Evolutionary conservation across 2,113 vertebrate species (phyloP).

Genomic region (Leucoraja erinaceus): DNA sequence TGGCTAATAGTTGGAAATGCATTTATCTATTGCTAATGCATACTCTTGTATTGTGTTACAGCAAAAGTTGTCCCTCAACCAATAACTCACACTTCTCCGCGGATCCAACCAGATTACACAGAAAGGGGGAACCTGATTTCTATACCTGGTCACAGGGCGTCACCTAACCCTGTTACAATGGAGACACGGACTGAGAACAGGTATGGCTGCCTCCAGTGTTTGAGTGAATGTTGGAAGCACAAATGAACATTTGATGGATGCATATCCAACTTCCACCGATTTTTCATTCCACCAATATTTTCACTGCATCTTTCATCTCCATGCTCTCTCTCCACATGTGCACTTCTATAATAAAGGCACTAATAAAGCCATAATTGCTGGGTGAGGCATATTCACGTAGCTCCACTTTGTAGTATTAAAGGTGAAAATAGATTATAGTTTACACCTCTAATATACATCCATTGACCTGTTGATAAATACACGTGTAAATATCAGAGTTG

Average conservation of each 20-base stretch:
- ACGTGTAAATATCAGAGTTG: background rate
- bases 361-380: background rate
- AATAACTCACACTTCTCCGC: slow-evolving; percentile 84
- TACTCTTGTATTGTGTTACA: slow-evolving; percentile 46
- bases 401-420: background rate
- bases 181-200: slow-evolving; percentile 91
- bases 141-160: slow-evolving; percentile 82
- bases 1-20: background rate
- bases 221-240: background rate
- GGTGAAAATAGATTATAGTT: background rate
- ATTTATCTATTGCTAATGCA: background rate
- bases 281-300: background rate
- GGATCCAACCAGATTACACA: slow-evolving; percentile 88
- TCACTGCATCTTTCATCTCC: background rate
- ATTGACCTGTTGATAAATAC: background rate
- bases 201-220: slow-evolving; percentile 48
- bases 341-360: background rate
- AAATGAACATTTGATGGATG: background rate
- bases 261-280: background rate
- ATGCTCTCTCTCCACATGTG: background rate
- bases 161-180: slow-evolving; percentile 91
- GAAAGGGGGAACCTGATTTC: slow-evolving; percentile 87
- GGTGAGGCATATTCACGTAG: background rate
- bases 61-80: slow-evolving; percentile 98
- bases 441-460: background rate